Base-by-base conservation (phyloP, 2,888 invertebrate species). In the Hyposoter dolosus region DNA sequence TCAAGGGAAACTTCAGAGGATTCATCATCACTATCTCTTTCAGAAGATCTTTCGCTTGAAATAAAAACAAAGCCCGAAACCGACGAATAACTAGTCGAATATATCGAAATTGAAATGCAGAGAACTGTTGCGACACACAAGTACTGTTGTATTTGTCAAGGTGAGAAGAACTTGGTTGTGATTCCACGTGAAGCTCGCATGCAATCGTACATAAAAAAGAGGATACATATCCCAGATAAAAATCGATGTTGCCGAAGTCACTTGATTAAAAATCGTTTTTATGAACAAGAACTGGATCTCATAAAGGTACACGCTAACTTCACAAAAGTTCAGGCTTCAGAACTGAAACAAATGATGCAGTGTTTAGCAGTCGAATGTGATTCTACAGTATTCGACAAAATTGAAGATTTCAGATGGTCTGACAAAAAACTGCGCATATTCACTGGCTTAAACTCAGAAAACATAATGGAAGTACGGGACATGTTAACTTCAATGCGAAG, bases 201-300 rank as follows among this genome's bases (percentile, higher is more conserved):
- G 47, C 87, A 87, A 82, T 80, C 77, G n/a, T 88, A 80, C 47
- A 81, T 82, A 17, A 82, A 89, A 69, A 86, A n/a, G 71, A 78
- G 79, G 68, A 87, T 89, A 72, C 83, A 85, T 12, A 90, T 88
- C 81, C 84, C 88, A 50, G 65, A 65, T 45, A 88, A 85, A 65
- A 89, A 90, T 88, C 87, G 89, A 45, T 90, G 89, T 60, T 89
- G 88, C 66, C 40, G 45, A 28, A 77, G n/a, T 50, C 88, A 90
- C 74, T 72, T 90, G 35, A 88, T 90, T 19, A 88, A 88, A 66
- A 82, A 88, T 45, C 75, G 86, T 32, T 87, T 90, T 79, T 89
- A 79, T 60, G 79, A 80, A 43, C 75, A 88, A 75, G 81, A 88
- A 84, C 43, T 86, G 23, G 3, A 63, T 23, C 40, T 53, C 23